Base-by-base conservation (phyloP, 2,888 invertebrate species). In the Chrysodeixis includens region DNA sequence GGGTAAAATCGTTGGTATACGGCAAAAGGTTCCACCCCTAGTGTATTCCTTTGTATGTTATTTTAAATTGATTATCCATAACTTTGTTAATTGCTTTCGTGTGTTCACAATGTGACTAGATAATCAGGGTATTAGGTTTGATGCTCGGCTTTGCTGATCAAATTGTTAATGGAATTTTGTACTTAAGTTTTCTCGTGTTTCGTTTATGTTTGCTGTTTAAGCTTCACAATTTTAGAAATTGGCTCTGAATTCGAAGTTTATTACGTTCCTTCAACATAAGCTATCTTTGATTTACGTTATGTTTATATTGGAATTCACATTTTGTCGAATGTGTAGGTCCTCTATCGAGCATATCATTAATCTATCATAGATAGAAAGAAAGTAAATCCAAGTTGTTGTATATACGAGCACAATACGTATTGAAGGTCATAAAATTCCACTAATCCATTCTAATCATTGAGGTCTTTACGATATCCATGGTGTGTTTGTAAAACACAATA, bases 41-140 rank as follows among this genome's bases (percentile, higher is more conserved):
- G 62, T 61, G 57, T 65, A 68, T 62, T 62, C 51, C 57, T 73
- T 62, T 74, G 60, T 70, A 56, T 62, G 52, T 64, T 20, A 69
- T 69, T 69, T 69, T 61, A 59, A 74, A 78, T 65, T 61, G 62
- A 70, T 74, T 69, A 73, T 64, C 53, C 60, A 57, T 52, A 65
- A 57, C 54, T 55, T 60, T 26, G 52, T 67, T 74, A 67, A 72
- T 72, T 77, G 58, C 51, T 60, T n/a, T 71, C 30, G 59, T 57
- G 53, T 59, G n/a, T 26, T n/a, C 55, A 40, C 35, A 22, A 20
- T 44, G 18, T 12, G 30, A 30, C 30, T 9, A 20, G 40, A n/a
- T 51, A 61, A 55, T 60, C 16, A 44, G 14, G 16, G 30, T 9
- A 30, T 30, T 56, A 62, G 49, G 30, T 4, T 18, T 18, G 9